Base-by-base conservation (phyloP, 2,113 vertebrate genomes). In the Chitala chitala region DNA sequence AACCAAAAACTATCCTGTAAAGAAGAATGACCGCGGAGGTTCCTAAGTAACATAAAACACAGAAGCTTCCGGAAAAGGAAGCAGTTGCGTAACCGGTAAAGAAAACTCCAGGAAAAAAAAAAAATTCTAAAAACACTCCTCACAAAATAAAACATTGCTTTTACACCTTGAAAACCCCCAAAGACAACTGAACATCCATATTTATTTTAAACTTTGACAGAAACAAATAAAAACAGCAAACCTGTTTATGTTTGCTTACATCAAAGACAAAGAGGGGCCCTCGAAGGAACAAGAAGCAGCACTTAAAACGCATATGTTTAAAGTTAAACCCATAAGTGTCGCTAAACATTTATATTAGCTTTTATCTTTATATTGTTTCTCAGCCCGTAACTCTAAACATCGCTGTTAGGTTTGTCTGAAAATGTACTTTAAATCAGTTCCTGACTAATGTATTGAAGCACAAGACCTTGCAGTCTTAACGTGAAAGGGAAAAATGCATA, bases 11-110 rank as follows among this genome's bases (percentile, higher is more conserved):
- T 78, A 90, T 87, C 91, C 89, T 92, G 91, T 89, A 91, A 90
- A 91, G 59, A 44, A 63, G 33, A 91, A 91, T 91, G 91, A 78
- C 75, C 29, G 46, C 42, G 75, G 77, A 95, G 91, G 93, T 95
- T 93, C 93, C 93, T 95, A 88, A 90, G 88, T 91, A 94, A 90
- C 90, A 92, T 87, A 91, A 89, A 91, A 90, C 91, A 90, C 90
- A 92, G 88, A 86, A 89, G 86, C 89, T 90, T 88, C 88, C 86
- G 83, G 84, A 82, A 78, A 86, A 83, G 86, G 90, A 92, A 92
- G 91, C 90, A 86, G 90, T 78, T 87, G 85, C 86, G 85, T 87
- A 86, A 88, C 85, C 90, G 88, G 83, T 87, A 84, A 85, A 75
- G 77, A 77, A 84, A 79, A 85, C 38, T 83, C 65, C n/a, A 50